Evolutionary conservation across 1,140 invertebrate species (phyloP).

Genomic region (Idris sp.): DNA sequence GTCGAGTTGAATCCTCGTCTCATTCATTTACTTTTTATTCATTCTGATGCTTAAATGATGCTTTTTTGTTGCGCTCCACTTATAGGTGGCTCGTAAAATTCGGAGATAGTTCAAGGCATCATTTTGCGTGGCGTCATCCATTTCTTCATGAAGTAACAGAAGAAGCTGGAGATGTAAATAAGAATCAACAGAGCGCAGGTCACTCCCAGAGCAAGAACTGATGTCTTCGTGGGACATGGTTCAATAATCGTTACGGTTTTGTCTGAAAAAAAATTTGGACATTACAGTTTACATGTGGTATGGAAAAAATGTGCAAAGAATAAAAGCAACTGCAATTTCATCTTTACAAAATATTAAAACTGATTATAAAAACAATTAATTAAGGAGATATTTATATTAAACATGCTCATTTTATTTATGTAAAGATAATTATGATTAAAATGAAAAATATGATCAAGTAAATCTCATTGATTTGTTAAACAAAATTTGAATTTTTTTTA

Average conservation of each 20-base stretch:
- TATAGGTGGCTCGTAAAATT: conserved; percentile 18
- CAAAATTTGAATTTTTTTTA: background rate
- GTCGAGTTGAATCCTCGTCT: conserved; percentile 40
- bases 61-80: conserved; percentile 34
- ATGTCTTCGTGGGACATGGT: conserved; percentile 93
- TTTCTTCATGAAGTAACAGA: conserved; percentile 94
- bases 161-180: conserved; percentile 92
- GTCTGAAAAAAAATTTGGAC: conserved; percentile 84
- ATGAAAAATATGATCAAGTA: too few relatives aligned
- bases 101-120: conserved; percentile 81
- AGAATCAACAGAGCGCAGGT: conserved; percentile 92
- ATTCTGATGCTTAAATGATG: conserved; percentile 39
- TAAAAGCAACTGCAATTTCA: too few relatives aligned
- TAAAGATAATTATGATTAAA: too few relatives aligned
- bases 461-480: too few relatives aligned
- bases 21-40: conserved; percentile 42
- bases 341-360: too few relatives aligned
- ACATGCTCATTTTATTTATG: too few relatives aligned
- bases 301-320: too few relatives aligned
- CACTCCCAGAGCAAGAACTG: conserved; percentile 90
- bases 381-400: too few relatives aligned
- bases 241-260: conserved; percentile 92
- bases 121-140: conserved; percentile 90
- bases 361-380: too few relatives aligned
- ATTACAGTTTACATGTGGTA: too few relatives aligned